Conservation (phyloP, 1,140 invertebrate genomes). For the Cataglyphis hispanica region DNA sequence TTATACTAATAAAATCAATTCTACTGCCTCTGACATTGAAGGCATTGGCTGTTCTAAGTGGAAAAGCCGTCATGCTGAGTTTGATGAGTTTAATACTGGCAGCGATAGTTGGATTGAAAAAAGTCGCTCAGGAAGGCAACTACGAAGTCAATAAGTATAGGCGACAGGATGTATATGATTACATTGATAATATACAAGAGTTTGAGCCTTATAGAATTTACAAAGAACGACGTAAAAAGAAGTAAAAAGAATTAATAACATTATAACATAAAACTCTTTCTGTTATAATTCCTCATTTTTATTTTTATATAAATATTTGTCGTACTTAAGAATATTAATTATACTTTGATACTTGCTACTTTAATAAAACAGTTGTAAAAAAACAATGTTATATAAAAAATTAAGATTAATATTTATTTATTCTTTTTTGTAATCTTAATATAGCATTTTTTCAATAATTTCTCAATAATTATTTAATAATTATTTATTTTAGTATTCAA, state of each 20-base stretch:
- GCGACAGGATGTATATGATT: slow-evolving; percentile 79
- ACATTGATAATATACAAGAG: slow-evolving; percentile 60
- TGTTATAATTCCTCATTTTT: slow-evolving; percentile 9
- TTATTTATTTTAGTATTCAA: background rate
- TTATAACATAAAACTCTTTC: background rate
- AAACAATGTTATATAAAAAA: background rate
- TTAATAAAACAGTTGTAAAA: background rate
- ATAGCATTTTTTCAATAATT: background rate
- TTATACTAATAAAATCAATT: slow-evolving; percentile 88
- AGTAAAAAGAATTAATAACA: slow-evolving; percentile 47
- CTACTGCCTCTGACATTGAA: slow-evolving; percentile 89
- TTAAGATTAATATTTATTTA: slow-evolving; percentile 23
- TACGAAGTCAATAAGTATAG: slow-evolving; percentile 82
- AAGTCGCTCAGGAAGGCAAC: slow-evolving; percentile 73
- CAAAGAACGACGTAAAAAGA: slow-evolving; percentile 73
- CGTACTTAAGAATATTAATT: background rate
- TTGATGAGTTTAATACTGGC: slow-evolving; percentile 87
- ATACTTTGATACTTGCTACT: background rate
- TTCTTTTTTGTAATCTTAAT: background rate
- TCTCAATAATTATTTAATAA: background rate
- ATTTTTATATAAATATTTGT: background rate
- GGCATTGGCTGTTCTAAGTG: slow-evolving; percentile 88
- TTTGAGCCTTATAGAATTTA: slow-evolving; percentile 81
- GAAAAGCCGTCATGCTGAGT: slow-evolving; percentile 88
- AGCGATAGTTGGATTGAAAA: slow-evolving; percentile 84